A percentile compares a stretch with the other conserved stretches of the same genome.
Evolutionary conservation across 2,888 invertebrate species (phyloP).

Genomic region (Keiferia lycopersicella): DNA sequence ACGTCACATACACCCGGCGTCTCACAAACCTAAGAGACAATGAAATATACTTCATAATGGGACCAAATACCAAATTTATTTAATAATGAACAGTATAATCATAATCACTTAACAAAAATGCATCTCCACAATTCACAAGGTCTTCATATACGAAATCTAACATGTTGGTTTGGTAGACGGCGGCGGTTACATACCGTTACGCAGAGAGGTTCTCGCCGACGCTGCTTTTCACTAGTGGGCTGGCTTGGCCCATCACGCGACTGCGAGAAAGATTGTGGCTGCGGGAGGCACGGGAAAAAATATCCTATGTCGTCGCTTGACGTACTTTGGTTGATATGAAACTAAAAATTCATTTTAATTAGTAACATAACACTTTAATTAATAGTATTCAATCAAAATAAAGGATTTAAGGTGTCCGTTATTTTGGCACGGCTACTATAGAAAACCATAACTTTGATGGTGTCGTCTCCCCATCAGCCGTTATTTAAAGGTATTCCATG

Average conservation of each 20-base stretch:
- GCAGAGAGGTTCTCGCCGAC: slow-evolving; percentile 19
- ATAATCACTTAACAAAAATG: too few relatives aligned
- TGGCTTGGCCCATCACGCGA: slow-evolving; percentile 21
- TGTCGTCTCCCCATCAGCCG: too few relatives aligned
- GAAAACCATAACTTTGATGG: too few relatives aligned
- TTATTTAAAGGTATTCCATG: too few relatives aligned
- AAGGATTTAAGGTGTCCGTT: too few relatives aligned
- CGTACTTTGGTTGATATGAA: slow-evolving; percentile 65
- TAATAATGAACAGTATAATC: too few relatives aligned
- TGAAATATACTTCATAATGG: neutral
- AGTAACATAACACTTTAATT: too few relatives aligned
- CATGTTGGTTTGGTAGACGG: neutral
- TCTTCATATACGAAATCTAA: too few relatives aligned
- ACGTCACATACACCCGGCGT: neutral
- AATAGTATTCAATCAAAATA: too few relatives aligned
- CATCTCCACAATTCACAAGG: neutral
- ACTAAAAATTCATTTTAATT: slow-evolving; percentile 47
- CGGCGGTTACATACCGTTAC: slow-evolving; percentile 35
- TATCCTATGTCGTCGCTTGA: slow-evolving; percentile 71
- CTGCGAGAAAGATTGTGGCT: too few relatives aligned
- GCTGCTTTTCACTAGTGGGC: neutral
- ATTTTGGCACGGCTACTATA: too few relatives aligned
- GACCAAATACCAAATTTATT: too few relatives aligned
- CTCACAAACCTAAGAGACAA: neutral
- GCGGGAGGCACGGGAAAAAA: slow-evolving; percentile 55